These are phyloP conservation scores for Rhingia campestris DNA, from an alignment of 2,888 invertebrate species.

Conservation along the genomic window DNA sequence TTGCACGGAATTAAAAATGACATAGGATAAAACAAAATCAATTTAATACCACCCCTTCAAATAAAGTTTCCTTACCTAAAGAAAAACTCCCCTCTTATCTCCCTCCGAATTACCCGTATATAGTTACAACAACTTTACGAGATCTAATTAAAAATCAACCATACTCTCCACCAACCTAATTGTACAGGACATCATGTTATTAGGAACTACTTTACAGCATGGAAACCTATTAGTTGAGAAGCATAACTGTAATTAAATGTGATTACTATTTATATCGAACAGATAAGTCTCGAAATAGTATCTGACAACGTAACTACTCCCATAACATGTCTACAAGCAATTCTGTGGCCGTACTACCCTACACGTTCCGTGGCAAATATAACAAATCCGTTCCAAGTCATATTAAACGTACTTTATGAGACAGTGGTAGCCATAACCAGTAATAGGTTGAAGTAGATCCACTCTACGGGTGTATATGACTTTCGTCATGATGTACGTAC, in stretches of 20 bases:
- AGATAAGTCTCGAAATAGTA: constrained; percentile 39
- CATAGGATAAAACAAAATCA: too few relatives aligned
- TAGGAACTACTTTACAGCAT: constrained; percentile 7
- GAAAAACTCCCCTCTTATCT: too few relatives aligned
- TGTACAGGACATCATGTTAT: not conserved
- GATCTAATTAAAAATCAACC: constrained; percentile 30
- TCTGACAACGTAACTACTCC: constrained; percentile 26
- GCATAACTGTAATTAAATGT: constrained; percentile 53
- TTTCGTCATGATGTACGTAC: constrained; percentile 21
- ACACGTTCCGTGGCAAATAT: constrained; percentile 25
- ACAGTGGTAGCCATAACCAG: constrained; percentile 58
- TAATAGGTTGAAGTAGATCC: constrained; percentile 53
- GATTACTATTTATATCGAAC: constrained; percentile 59
- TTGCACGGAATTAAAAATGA: too few relatives aligned
- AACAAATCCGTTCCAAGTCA: constrained; percentile 59
- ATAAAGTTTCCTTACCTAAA: too few relatives aligned
- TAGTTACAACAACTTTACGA: not conserved
- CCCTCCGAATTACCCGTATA: too few relatives aligned
- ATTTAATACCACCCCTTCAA: too few relatives aligned
- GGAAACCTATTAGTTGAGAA: constrained; percentile 27
- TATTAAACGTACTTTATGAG: constrained; percentile 65
- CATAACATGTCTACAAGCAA: constrained; percentile 36
- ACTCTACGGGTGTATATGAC: constrained; percentile 14
- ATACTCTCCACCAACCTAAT: not conserved
- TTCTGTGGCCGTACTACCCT: constrained; percentile 1